Evolutionary conservation across 2,797 vertebrate species (phyloP), one percentile per base, ranked within the genome.

Genomic region (Coccyzus lansbergi): DNA sequence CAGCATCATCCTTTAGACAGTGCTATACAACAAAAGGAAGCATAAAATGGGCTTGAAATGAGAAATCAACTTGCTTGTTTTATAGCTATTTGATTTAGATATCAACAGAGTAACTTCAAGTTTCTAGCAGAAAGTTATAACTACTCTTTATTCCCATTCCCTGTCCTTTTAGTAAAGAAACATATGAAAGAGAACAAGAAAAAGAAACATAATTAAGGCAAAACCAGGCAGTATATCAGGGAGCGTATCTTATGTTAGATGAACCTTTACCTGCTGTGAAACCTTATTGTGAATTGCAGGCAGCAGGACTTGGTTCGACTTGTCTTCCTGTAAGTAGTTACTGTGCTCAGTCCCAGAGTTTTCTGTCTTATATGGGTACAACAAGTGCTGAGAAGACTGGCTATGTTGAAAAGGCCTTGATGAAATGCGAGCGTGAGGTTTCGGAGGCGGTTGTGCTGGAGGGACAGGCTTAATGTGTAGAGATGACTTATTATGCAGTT

Each of bases 321-420:
- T 98, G 81, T 97, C 97, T 86, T 98, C 97, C 24, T 97, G 97
- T 71, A 97, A 93, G 68, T 94, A 95, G 88, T 67, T 95, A 64
- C 70, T 91, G 90, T 96, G 98, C 56, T 98, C 98, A 19, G 95
- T 71, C 76, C 96, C 96, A 63, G 96, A 86, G 72, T 87, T 90
- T 63, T 98, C 98, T 3, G 97, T 75, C 95, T 98, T 98, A 92
- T 95, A 98, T 5, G 98, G 97, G 36, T 98, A 98, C 2, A 64
- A 65, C 53, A 97, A 93, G n/a, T 97, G 97, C 74, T 98, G 98
- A 24, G 98, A 97, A 63, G 97, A 96, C 88, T 98, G 98, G 93
- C 97, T 98, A 95, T 98, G 98, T 65, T 98, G 99, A 48, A 98
- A 97, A 24, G 98, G 96, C 67, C 98, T 98, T 49, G 98, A 97